Evolutionary conservation across 2,113 vertebrate species (phyloP), one percentile per base, ranked within the genome.

Genomic region (Mirounga angustirostris): DNA sequence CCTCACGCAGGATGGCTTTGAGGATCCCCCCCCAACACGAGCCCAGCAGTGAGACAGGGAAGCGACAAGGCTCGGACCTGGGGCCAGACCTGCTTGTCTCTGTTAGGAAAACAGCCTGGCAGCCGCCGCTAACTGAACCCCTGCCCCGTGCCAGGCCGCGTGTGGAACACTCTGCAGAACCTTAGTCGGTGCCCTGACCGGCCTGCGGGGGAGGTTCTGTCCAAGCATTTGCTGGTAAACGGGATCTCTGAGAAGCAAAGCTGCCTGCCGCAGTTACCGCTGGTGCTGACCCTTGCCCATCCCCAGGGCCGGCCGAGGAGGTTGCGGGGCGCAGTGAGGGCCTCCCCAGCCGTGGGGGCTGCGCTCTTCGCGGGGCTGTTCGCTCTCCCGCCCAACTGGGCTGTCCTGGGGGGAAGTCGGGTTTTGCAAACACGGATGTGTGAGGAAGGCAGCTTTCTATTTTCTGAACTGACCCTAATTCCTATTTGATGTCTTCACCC

Each of bases 231-330:
- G 18, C 33, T 19, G 16, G 56, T 19, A n/a, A 46, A 40, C 1
- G 36, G 67, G n/a, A 14, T 30, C 28, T 84, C 90, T 79, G 85
- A 84, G 50, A 65, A 73, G 16, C 2, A 74, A 63, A 36, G 5
- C 59, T 13, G 54, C 9, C 8, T 2, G 18, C 36, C 0, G 5
- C 58, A 0, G 3, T 30, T 11, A 11, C 1, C 5, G 2, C 52
- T 10, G 30, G 9, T 16, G 11, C 59, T 8, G 0, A 46, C 7
- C 7, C 4, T 24, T 22, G 74, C 56, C 67, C 33, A 21, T n/a
- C 59, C 8, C 76, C 24, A 2, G 9, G 63, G 67, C 46, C 0
- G 3, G 22, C 22, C 0, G 4, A 6, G 15, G 5, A n/a, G n/a
- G 33, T 18, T 43, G 7, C 36, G 8, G 54, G 43, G 1, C 0